Evolutionary conservation across 1,140 invertebrate species (phyloP).

Genomic region (Andricus grossulariae): DNA sequence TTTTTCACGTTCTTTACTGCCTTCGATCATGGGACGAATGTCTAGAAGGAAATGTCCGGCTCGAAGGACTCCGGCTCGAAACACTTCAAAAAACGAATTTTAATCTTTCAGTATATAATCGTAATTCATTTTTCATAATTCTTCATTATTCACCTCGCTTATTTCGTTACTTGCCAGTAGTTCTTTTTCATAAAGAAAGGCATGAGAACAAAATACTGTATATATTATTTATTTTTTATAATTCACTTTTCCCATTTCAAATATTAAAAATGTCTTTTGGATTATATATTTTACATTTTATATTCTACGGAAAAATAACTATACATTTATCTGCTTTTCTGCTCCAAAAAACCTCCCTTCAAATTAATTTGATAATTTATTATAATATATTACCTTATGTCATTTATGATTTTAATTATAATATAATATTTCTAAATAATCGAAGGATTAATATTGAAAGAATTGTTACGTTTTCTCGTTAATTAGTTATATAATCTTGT

Average conservation of each 20-base stretch:
- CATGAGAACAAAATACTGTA: conserved; percentile 38
- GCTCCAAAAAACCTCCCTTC: too few species aligned
- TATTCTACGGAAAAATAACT: too few species aligned
- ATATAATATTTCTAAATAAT: too few species aligned
- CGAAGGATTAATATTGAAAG: too few species aligned
- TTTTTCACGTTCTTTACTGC: conserved; percentile 62
- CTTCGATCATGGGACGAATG: conserved; percentile 62
- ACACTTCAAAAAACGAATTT: conserved; percentile 13
- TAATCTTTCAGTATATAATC: conserved; percentile 6
- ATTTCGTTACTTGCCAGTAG: conserved; percentile 18
- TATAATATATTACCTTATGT: too few species aligned
- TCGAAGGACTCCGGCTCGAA: conserved; percentile 36
- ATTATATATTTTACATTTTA: too few species aligned
- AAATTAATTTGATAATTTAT: too few species aligned
- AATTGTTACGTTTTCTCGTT: too few species aligned
- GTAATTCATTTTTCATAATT: conserved; percentile 29
- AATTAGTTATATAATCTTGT: too few species aligned
- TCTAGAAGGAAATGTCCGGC: conserved; percentile 40
- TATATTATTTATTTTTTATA: conserved; percentile 31
- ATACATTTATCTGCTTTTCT: too few species aligned
- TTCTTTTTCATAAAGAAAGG: conserved; percentile 36
- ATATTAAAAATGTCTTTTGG: too few species aligned
- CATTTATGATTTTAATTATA: too few species aligned
- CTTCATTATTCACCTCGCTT: conserved; percentile 6
- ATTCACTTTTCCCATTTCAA: background rate